Conservation (phyloP, 1,140 invertebrate genomes). For the Ditylenchus dipsaci region DNA sequence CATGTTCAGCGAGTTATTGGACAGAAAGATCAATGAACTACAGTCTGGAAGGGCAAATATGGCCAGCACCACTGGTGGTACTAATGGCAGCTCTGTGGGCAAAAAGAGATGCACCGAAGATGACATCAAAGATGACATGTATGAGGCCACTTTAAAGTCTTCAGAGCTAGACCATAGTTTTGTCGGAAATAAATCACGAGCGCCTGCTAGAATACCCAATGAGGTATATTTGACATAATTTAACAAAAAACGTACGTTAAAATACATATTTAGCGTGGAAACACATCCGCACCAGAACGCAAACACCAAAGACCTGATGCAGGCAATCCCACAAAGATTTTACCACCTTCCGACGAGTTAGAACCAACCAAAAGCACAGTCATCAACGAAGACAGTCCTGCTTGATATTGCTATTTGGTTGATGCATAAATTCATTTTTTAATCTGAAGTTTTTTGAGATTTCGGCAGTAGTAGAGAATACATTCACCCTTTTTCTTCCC, state of each 20-base stretch:
- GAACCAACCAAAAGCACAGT: background rate
- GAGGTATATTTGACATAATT: background rate
- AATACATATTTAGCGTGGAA: background rate
- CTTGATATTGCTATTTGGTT: too few relatives aligned
- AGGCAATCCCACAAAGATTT: background rate
- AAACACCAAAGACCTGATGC: background rate
- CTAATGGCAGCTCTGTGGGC: background rate
- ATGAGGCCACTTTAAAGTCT: constrained; percentile 7
- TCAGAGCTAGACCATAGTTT: background rate
- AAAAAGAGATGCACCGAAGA: constrained; percentile 6
- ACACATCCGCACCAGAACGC: background rate
- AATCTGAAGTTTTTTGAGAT: too few relatives aligned
- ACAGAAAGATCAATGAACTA: constrained; percentile 33
- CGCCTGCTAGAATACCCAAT: background rate
- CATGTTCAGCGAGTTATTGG: constrained; percentile 36
- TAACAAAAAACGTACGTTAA: background rate
- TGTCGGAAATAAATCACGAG: background rate
- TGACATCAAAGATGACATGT: constrained; percentile 33
- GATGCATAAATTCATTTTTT: background rate
- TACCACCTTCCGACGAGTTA: background rate
- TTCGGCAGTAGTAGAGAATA: too few relatives aligned
- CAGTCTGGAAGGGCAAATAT: background rate
- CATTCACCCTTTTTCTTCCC: too few relatives aligned
- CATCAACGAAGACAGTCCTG: background rate
- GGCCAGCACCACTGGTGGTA: background rate